Percentiles rank a stretch among this genome's conserved stretches.
phyloP scores from a whole-genome alignment of 2,888 invertebrate genomes.

The Ophioninae sp. region DNA sequence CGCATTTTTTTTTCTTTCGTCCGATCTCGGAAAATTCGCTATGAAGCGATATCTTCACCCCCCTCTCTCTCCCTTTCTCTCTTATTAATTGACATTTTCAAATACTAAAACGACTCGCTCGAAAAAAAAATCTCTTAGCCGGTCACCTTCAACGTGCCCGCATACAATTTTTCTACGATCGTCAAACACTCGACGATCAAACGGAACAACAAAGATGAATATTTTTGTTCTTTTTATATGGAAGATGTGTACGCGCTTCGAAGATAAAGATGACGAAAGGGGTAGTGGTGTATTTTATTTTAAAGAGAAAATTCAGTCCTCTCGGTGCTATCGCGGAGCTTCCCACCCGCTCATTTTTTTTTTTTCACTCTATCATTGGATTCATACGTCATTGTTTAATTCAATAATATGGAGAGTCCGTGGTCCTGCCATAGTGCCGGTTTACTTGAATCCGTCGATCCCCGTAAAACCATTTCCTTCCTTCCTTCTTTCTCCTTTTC shows the following conservation, averaged over 20 bases:
- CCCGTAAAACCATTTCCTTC: constrained; percentile 23
- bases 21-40: background rate
- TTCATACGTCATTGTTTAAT: constrained; percentile 24
- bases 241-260: constrained; percentile 18
- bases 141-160: constrained; percentile 8
- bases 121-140: constrained; percentile 38
- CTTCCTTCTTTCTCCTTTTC: background rate
- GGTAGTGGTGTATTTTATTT: constrained; percentile 6
- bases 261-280: constrained; percentile 11
- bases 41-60: constrained; percentile 44
- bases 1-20: constrained; percentile 4
- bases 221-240: background rate
- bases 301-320: constrained; percentile 42
- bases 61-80: constrained; percentile 44
- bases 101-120: constrained; percentile 69
- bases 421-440: constrained; percentile 49
- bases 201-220: background rate
- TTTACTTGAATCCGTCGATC: constrained; percentile 21
- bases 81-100: constrained; percentile 74
- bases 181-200: constrained; percentile 5
- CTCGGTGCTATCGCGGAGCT: constrained; percentile 42
- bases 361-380: constrained; percentile 25
- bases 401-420: constrained; percentile 22
- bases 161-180: constrained; percentile 24
- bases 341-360: constrained; percentile 20